These are phyloP conservation scores for Melanotaenia boesemani DNA, from an alignment of 2,797 vertebrate genomes.

Conservation along the genomic window DNA sequence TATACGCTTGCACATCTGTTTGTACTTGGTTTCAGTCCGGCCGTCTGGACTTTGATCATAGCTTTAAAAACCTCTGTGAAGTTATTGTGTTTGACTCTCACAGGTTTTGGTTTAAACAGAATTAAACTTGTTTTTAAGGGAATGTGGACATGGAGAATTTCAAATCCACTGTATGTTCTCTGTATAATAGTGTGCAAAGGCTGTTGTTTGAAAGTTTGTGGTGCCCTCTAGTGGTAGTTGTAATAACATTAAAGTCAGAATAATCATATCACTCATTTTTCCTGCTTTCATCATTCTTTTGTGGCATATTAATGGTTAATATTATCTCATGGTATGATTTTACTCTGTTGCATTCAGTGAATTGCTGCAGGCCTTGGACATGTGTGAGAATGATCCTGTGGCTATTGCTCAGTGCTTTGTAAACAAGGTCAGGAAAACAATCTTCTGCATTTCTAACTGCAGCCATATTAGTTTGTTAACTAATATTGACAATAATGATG, in stretches of 20 bases:
- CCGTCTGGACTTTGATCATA: constrained; percentile 13
- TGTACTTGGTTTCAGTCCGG: constrained; percentile 17
- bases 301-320: background rate
- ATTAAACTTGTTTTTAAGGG: constrained; percentile 13
- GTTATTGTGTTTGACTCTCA: constrained; percentile 11
- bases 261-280: background rate
- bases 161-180: background rate
- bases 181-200: background rate
- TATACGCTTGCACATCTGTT: constrained; percentile 18
- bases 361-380: constrained; percentile 92
- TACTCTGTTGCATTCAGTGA: constrained; percentile 80
- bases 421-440: constrained; percentile 85
- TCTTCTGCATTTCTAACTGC: constrained; percentile 2
- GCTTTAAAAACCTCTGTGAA: constrained; percentile 11
- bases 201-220: constrained; percentile 26
- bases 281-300: background rate
- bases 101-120: constrained; percentile 21
- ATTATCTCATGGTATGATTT: background rate
- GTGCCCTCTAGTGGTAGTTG: constrained; percentile 61
- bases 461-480: background rate
- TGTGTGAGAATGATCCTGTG: constrained; percentile 92
- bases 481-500: constrained; percentile 7
- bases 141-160: constrained; percentile 3
- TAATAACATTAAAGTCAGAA: background rate
- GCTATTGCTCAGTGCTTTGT: constrained; percentile 95